Evolutionary conservation across 2,797 vertebrate species (phyloP).

Genomic region (Gymnothorax reevesii): DNA sequence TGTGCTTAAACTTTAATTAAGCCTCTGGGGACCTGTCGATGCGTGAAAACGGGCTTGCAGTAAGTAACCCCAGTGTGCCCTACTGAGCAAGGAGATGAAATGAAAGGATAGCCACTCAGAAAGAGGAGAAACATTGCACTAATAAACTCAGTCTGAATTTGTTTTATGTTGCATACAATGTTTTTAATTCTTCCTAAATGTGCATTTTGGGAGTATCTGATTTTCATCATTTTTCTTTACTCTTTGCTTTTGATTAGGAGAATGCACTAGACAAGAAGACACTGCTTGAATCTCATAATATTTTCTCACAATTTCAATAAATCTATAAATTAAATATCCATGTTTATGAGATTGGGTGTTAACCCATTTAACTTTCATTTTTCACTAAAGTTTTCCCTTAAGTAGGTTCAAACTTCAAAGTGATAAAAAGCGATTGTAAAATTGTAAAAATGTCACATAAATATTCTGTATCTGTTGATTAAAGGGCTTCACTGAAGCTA

Average conservation of each 20-base stretch:
- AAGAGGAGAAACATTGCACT: not conserved
- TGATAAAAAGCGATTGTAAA: too few species aligned
- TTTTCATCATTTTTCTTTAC: not conserved
- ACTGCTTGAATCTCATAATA: not conserved
- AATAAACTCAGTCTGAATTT: constrained; percentile 5
- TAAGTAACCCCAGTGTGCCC: not conserved
- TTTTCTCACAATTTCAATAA: not conserved
- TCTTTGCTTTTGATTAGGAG: not conserved
- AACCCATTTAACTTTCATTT: too few species aligned
- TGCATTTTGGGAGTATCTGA: not conserved
- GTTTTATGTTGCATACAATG: not conserved
- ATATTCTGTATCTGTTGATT: too few species aligned
- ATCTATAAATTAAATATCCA: not conserved
- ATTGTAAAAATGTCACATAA: too few species aligned
- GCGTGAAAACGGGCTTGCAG: not conserved
- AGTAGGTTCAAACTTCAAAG: too few species aligned
- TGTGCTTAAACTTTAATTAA: constrained; percentile 17
- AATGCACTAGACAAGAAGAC: not conserved
- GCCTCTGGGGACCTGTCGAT: not conserved
- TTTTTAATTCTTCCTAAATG: not conserved
- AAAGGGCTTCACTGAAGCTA: too few species aligned
- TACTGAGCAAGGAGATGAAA: not conserved
- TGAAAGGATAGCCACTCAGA: not conserved
- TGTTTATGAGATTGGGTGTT: not conserved
- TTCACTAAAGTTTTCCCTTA: too few species aligned